Base-by-base conservation (phyloP, 2,113 vertebrate genomes). In the Ammodytes marinus region DNA sequence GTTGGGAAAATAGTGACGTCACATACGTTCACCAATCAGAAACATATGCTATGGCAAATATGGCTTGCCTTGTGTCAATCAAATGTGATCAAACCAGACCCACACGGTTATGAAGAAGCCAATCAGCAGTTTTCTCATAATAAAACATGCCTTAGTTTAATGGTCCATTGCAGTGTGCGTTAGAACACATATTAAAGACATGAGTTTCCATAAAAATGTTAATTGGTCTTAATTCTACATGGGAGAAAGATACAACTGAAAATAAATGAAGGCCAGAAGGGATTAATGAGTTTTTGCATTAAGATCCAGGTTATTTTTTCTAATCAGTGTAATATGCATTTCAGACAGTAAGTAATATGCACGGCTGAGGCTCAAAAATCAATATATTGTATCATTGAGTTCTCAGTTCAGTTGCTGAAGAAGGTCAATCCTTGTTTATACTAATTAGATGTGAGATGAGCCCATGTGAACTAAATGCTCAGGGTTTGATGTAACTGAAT, bases 361-460 rank as follows among this genome's bases (percentile, higher is more conserved):
- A 52, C 45, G 42, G 39, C 50, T 19, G 37, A 11, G 58, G 37
- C 19, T 60, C 27, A 5, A 40, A 69, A 58, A 40, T 27, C 58
- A 69, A 54, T 52, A 74, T 19, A 66, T 65, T 52, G 69, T 19
- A 66, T 65, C 68, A 66, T 15, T 49, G 40, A 74, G 5, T 50
- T 69, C 11, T 65, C 9, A 0, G 61, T 53, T 40, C 60, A 64
- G 39, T 6, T 10, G 10, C 67, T 57, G 64, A 55, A 57, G 52
- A 50, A 60, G 59, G 59, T 39, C 42, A 77, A 47, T 79, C 50
- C 59, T 71, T 85, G 52, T 57, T 81, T 64, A 53, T 3, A 4
- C 37, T 69, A 49, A 77, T 87, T 68, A 75, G 71, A 72, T 74
- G 69, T 54, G 11, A 35, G 7, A 43, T 19, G 52, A 13, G 58